Evolutionary conservation across 2,797 vertebrate genomes (phyloP), one percentile per base, ranked within the genome.

Genomic region (Discoglossus pictus): DNA sequence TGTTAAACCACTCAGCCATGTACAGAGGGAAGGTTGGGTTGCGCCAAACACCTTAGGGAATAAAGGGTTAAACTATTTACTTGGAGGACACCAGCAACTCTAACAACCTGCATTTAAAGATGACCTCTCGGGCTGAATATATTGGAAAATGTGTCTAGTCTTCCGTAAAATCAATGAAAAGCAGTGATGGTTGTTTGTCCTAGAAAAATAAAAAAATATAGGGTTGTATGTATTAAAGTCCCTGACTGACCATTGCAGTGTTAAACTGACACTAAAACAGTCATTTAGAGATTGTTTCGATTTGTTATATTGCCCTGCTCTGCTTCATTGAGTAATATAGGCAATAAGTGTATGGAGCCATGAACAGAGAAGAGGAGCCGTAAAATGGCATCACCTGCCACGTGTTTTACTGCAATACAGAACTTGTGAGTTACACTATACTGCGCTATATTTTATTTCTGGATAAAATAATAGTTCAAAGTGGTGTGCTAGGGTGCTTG

Each of bases 241-340:
- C 68, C 52, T 16, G 46, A 56, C 17, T 55, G 60, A 46, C 60
- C 53, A 25, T 70, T 63, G 63, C 63, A 36, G 52, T 70, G 60
- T 70, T 70, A 70, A 63, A 63, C 60, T 24, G 68, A 70, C 68
- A 70, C 60, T 70, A 63, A 70, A 70, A 61, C 60, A 59, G 55
- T 31, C 55, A 59, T 59, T 59, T 43, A 59, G 38, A 59, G 55
- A 43, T 43, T 43, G 55, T 43, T 59, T 59, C 38, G 24, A 50
- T 70, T 51, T 63, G 63, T 55, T 63, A 27, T 63, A 63, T 63
- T 70, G 40, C 56, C 53, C 53, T 68, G 56, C 34, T 61, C 56
- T 44, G 56, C 68, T 56, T 51, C 60, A 58, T 15, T 63, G 42
- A 55, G 35, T 60, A 63, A 51, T 70, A 56, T 55, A 54, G 48